Evolutionary conservation across 2,888 invertebrate species (phyloP).

Genomic region (Yponomeuta sedellus): DNA sequence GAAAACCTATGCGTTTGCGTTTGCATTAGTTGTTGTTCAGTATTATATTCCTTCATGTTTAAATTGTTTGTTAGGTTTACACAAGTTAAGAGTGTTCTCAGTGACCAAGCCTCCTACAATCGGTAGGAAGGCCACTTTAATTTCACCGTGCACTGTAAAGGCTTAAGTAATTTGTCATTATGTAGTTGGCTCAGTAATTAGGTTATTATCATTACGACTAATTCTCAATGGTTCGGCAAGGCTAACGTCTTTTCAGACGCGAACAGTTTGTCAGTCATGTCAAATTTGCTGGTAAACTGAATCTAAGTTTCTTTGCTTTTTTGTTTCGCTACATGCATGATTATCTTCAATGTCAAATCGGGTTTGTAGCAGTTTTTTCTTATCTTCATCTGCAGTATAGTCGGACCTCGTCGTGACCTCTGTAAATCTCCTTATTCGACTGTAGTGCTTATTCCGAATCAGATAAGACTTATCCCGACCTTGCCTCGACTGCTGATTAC

Average conservation of each 20-base stretch:
- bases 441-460: too few species aligned
- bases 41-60: too few species aligned
- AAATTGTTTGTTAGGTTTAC: too few species aligned
- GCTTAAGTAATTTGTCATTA: not conserved
- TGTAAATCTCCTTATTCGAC: too few species aligned
- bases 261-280: constrained; percentile 5
- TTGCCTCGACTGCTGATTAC: not conserved
- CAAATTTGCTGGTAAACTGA: not conserved
- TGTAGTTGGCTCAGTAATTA: not conserved
- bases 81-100: too few species aligned
- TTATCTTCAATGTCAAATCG: not conserved
- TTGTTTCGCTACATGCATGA: not conserved
- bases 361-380: not conserved
- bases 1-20: not conserved
- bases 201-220: not conserved
- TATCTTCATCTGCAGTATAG: not conserved
- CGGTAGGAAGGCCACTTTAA: too few species aligned
- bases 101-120: too few species aligned
- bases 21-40: too few species aligned
- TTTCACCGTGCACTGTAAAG: too few species aligned
- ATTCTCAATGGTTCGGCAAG: constrained; percentile 8
- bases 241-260: not conserved
- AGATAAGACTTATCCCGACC: too few species aligned
- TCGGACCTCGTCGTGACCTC: too few species aligned
- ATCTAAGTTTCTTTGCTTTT: not conserved